A percentile compares a stretch with the other conserved stretches of the same genome.
phyloP scores from a whole-genome alignment of 2,888 invertebrate species.

The Diaphora mendica region DNA sequence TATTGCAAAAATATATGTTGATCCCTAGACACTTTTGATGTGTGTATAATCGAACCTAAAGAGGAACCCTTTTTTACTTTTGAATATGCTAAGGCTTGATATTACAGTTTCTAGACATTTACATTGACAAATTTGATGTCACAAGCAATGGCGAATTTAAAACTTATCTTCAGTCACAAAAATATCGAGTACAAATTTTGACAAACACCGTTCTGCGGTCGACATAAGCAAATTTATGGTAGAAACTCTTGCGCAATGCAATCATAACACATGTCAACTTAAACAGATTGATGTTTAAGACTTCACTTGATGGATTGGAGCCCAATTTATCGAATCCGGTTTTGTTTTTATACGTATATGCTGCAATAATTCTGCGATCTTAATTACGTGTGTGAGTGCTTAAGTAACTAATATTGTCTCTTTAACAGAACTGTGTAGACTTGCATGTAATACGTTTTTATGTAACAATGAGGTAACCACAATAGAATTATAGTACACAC shows the following conservation, averaged over 20 bases:
- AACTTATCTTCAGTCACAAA: neutral
- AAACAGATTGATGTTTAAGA: constrained; percentile 40
- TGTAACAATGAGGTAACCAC: constrained; percentile 27
- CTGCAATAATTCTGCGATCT: constrained; percentile 18
- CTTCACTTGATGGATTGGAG: constrained; percentile 30
- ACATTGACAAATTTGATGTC: neutral
- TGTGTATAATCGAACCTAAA: no score
- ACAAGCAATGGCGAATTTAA: neutral
- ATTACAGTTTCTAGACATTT: neutral
- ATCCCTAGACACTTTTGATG: no score
- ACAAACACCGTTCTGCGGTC: constrained; percentile 28
- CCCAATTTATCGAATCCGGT: constrained; percentile 21
- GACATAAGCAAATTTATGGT: constrained; percentile 22
- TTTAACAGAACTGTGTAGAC: constrained; percentile 10
- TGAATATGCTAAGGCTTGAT: neutral
- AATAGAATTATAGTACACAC: constrained; percentile 31
- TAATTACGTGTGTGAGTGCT: constrained; percentile 18
- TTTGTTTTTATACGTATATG: constrained; percentile 17
- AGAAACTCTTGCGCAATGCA: constrained; percentile 42
- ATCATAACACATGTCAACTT: constrained; percentile 43
- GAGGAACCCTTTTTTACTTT: neutral
- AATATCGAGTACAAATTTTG: neutral
- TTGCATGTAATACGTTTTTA: constrained; percentile 18
- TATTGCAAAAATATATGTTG: no score
- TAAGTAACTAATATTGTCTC: constrained; percentile 17